Evolutionary conservation across 1,140 invertebrate genomes (phyloP), one percentile per base, ranked within the genome.

Genomic region (Tribolium castaneum): DNA sequence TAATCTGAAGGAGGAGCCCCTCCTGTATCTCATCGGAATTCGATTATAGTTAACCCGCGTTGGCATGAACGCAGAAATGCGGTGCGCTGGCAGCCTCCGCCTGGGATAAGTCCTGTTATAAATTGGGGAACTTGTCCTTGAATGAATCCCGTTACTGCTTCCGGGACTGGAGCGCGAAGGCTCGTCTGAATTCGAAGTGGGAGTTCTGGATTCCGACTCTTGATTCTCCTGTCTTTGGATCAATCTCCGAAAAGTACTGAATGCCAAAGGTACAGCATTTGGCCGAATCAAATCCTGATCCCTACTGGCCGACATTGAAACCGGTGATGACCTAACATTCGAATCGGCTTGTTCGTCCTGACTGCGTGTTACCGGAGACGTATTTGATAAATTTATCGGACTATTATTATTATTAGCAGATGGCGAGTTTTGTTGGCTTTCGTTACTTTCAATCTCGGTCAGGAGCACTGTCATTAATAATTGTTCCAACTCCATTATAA

Each of bases 51-150:
- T 78, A 10, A 85, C 79, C 30, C 84, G 79, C 6, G 84, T 84
- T 6, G 85, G 84, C 77, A 81, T 79, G 74, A 86, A 86, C 4
- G 84, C 84, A 0, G 84, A 85, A 7, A 84, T 77, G 10, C 82
- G 75, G 35, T 83, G 82, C 1, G 83, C 82, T 45, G 82, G 79
- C 52, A 85, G 83, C 56, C 84, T 71, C 9, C 84, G 52, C 52
- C 84, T 54, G 3, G 72, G 72, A 59, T 75, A 75, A 30, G 30
- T 22, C 16, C 59, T 35, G 13, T 30, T 66, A 30, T 66, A 66
- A 34, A 66, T 66, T 6, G 59, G 59, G 6, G 59, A 66, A 66
- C 59, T 66, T n/a, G 59, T 66, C 59, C 59, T 66, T n/a, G 59
- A 66, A 13, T 66, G 12, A 10, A 66, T 35, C 1, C 12, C 19